Percentiles rank a stretch among this genome's conserved stretches.
These are phyloP conservation scores for Phoeniculus purpureus DNA, from an alignment of 2,797 vertebrate species.

Conservation along the genomic window DNA sequence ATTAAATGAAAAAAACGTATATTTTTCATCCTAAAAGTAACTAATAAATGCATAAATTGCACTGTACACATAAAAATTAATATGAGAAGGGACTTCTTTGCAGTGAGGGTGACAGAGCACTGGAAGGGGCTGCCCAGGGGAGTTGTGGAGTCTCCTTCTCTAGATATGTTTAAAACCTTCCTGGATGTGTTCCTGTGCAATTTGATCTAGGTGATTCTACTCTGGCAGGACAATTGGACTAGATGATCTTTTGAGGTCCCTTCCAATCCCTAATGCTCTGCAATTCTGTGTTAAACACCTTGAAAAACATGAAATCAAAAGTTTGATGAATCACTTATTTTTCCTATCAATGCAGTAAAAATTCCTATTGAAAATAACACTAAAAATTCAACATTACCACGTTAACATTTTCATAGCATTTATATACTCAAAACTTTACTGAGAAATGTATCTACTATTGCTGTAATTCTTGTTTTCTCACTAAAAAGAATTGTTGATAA, in stretches of 20 bases:
- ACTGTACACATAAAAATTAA: not conserved
- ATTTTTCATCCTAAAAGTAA: not conserved
- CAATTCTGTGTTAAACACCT: not conserved
- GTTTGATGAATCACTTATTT: not conserved
- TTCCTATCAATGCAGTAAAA: not conserved
- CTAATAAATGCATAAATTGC: not conserved
- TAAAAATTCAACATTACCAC: not conserved
- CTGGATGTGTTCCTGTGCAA: too few species aligned
- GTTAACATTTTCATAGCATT: not conserved
- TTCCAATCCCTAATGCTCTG: too few species aligned
- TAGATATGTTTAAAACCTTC: too few species aligned
- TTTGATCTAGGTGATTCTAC: too few species aligned
- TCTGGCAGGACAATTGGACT: too few species aligned
- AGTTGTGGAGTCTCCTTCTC: too few species aligned
- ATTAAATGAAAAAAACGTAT: not conserved
- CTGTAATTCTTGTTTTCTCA: not conserved
- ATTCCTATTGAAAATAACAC: not conserved
- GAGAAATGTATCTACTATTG: not conserved
- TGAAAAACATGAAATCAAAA: not conserved
- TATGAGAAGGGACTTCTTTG: too few species aligned
- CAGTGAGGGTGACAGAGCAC: too few species aligned
- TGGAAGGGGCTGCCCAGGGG: too few species aligned
- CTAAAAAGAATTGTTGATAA: not conserved
- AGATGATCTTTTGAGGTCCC: too few species aligned
- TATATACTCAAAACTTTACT: not conserved